These are phyloP conservation scores for Syngnathoides biaculeatus DNA, from an alignment of 2,113 vertebrate species.

Conservation along the genomic window DNA sequence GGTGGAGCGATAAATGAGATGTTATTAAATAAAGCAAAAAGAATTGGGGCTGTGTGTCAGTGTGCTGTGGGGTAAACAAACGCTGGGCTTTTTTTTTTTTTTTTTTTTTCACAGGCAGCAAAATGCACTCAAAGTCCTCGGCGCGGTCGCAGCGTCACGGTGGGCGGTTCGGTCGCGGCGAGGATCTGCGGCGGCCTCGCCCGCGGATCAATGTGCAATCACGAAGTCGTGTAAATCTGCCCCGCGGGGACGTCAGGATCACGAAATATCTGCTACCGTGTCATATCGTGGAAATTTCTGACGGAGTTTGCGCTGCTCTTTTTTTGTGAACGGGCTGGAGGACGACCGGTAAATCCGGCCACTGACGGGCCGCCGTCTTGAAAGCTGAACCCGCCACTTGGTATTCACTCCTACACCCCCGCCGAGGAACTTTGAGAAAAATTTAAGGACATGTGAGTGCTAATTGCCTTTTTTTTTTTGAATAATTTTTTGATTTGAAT, in stretches of 20 bases:
- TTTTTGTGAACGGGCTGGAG: slow-evolving; percentile 1
- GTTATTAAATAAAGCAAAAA: background rate
- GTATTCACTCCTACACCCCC: background rate
- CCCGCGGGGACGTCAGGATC: background rate
- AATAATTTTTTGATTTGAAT: too few relatives aligned
- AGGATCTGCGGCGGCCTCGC: background rate
- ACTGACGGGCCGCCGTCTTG: background rate
- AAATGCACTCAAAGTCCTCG: background rate
- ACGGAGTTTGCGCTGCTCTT: background rate
- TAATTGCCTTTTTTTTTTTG: too few relatives aligned
- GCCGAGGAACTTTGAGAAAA: too few relatives aligned
- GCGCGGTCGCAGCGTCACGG: background rate
- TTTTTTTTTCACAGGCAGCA: background rate
- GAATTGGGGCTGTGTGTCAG: background rate
- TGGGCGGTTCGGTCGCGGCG: background rate
- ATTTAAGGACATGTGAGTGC: too few relatives aligned
- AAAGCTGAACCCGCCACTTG: background rate
- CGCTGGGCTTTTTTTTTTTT: too few relatives aligned
- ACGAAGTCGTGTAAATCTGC: background rate
- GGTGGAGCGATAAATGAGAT: background rate
- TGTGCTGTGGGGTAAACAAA: background rate
- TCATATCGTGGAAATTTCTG: background rate
- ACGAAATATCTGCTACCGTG: background rate
- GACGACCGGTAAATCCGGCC: background rate
- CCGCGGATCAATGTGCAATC: slow-evolving; percentile 8